phyloP scores from a whole-genome alignment of 2,113 vertebrate species.

The Anseranas semipalmata region DNA sequence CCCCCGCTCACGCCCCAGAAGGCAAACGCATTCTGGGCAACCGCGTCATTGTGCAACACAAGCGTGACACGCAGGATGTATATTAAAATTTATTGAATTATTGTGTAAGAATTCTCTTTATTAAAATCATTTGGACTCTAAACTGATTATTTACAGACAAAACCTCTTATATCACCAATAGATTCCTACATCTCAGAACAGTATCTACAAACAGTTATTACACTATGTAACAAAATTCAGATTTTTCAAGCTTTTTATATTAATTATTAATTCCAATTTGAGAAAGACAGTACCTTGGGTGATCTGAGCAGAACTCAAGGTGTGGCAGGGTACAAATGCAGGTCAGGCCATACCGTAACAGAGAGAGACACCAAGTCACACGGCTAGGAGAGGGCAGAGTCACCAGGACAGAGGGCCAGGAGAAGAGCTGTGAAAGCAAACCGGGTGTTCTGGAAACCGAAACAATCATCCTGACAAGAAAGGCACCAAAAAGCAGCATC shows the following conservation, averaged over 20 bases:
- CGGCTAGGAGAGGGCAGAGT: neutral
- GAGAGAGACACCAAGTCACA: conserved; percentile 2
- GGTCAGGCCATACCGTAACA: conserved; percentile 6
- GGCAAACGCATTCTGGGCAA: no score
- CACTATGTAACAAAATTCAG: conserved; percentile 70
- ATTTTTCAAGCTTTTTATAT: conserved; percentile 65
- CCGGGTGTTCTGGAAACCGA: conserved; percentile 24
- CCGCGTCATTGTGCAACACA: neutral
- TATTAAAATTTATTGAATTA: conserved; percentile 82
- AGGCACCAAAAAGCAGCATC: conserved; percentile 37
- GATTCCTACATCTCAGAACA: conserved; percentile 73
- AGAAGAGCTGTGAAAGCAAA: neutral
- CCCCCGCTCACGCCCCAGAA: neutral
- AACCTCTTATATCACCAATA: conserved; percentile 76
- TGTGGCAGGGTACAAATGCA: conserved; percentile 5
- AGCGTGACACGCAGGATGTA: neutral
- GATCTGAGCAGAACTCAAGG: conserved; percentile 51
- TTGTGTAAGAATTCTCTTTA: conserved; percentile 79
- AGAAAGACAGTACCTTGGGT: conserved; percentile 63
- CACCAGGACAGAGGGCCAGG: neutral
- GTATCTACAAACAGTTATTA: conserved; percentile 78
- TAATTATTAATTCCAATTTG: conserved; percentile 74
- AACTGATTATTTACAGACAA: conserved; percentile 87
- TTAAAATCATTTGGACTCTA: conserved; percentile 79
- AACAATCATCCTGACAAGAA: conserved; percentile 16